Conservation (phyloP, 2,113 vertebrate species). For the Trachemys scripta region DNA sequence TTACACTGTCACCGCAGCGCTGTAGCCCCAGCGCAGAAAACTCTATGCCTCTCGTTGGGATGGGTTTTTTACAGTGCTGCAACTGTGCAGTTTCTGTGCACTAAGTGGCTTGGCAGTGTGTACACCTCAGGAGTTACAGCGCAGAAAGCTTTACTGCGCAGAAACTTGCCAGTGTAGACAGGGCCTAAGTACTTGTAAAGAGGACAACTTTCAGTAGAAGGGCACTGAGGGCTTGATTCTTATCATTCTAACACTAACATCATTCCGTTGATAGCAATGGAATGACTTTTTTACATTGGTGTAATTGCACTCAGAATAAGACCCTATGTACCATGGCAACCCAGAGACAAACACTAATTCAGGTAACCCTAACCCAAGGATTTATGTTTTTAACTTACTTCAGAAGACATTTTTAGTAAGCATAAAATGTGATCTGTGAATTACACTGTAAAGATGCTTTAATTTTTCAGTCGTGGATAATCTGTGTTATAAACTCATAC, state of each 20-base stretch:
- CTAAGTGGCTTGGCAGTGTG: no score
- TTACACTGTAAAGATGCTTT: neutral
- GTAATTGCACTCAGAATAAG: neutral
- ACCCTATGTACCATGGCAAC: neutral
- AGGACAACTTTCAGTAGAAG: neutral
- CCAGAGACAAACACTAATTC: neutral
- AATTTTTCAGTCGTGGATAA: neutral
- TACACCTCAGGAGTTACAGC: no score
- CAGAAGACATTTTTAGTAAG: neutral
- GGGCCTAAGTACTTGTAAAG: neutral
- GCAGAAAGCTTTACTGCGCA: no score
- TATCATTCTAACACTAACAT: neutral
- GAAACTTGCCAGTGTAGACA: no score
- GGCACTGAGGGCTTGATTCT: neutral
- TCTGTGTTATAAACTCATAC: neutral
- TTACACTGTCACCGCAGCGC: no score
- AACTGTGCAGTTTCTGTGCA: no score
- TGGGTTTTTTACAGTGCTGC: no score
- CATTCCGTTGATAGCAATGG: neutral
- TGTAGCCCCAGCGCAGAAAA: no score
- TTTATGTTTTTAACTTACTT: neutral
- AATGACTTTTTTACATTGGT: rapidly evolving
- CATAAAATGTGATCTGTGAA: neutral
- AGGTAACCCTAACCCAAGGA: neutral
- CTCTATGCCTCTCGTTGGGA: no score